phyloP scores from a whole-genome alignment of 2,797 vertebrate species.

The Anolis apletophallus region DNA sequence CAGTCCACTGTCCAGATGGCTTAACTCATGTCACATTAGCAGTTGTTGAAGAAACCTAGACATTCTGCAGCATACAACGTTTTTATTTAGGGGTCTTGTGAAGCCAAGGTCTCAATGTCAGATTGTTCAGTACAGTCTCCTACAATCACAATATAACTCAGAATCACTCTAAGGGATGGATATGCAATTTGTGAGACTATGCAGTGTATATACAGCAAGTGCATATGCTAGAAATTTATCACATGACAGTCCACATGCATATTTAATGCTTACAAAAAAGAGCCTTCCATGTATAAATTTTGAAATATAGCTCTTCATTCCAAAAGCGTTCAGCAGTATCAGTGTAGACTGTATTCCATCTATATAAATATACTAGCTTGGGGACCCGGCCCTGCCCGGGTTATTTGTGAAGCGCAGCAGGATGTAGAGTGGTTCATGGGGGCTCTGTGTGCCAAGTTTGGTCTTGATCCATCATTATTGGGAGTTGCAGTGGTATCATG shows the following conservation, averaged over 20 bases:
- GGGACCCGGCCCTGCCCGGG: too few species aligned
- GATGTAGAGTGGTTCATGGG: too few species aligned
- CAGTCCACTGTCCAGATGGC: too few species aligned
- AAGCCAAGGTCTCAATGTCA: neutral
- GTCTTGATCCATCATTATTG: too few species aligned
- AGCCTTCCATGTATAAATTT: neutral
- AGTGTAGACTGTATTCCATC: constrained; percentile 35
- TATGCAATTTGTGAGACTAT: neutral
- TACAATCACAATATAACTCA: neutral
- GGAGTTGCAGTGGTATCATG: too few species aligned
- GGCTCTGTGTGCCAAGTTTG: too few species aligned
- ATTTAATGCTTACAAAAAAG: neutral
- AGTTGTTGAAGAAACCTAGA: neutral
- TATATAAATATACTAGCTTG: too few species aligned
- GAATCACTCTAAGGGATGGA: neutral
- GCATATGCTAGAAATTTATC: constrained; percentile 11
- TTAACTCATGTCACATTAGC: neutral
- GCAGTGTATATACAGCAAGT: neutral
- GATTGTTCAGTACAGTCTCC: neutral
- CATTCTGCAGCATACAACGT: neutral
- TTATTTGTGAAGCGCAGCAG: too few species aligned
- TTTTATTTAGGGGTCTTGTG: neutral
- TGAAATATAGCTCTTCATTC: constrained; percentile 3
- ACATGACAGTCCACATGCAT: neutral
- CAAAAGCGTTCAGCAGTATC: neutral